Base-by-base conservation (phyloP, 2,797 vertebrate genomes). In the Pogonophryne albipinna region DNA sequence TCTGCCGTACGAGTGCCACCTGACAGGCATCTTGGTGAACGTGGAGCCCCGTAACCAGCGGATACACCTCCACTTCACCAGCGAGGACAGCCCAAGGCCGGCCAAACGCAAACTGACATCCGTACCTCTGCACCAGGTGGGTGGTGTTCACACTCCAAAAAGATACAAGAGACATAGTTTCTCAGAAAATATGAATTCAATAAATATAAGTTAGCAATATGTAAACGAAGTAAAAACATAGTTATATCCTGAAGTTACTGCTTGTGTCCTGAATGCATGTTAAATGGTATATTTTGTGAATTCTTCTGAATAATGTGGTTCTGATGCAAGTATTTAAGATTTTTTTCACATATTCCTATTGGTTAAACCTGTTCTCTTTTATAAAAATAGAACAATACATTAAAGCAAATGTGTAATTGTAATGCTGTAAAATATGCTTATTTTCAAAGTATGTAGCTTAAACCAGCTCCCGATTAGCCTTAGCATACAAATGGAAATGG, bases 1-100 rank as follows among this genome's bases (percentile, higher is more conserved):
- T 8, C 89, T 96, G 69, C 88, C 94, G 0, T 96, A 90, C 0
- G 95, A 96, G 74, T 95, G 92, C 71, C 88, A 95, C 31, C 3
- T 87, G 27, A 94, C 83, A 49, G 92, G 93, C 31, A 52, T 90
- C 13, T 1, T 78, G 10, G 49, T 92, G 15, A 89, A 12, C 1
- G 1, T 20, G 2, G 0, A 86, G 17, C 77, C 83, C 6, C 77
- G 63, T 0, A 79, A 69, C 63, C 75, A 80, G 74, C 59, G 59
- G 1, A 85, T 80, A 46, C 58, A 76, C n/a, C 78, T 84, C 27
- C 62, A 38, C 6, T 38, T 70, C 14, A 0, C 69, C 70, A 10
- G 57, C 85, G 69, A 85, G 1, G 74, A 80, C 0, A 66, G 78
- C 3, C 87, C 42, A 27, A 80, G 76, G 58, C 72, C 78, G 0